Conservation (phyloP, 2,113 vertebrate genomes). For the Calidris pygmaea region DNA sequence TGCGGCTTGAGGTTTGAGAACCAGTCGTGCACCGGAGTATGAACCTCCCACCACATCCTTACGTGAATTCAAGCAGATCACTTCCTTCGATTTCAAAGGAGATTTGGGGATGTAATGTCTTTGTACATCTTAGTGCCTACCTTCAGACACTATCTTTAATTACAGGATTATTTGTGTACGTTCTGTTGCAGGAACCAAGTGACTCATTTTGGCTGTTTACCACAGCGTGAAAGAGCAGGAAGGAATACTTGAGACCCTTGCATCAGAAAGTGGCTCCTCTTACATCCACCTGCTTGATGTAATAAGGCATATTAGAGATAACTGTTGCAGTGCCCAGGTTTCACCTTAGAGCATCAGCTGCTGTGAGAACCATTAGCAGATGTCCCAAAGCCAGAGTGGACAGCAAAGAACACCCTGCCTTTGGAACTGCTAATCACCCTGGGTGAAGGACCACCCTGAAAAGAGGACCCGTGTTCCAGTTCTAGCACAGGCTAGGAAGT, state of each 20-base stretch:
- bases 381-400: accelerated
- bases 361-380: background rate
- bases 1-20: background rate
- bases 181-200: background rate
- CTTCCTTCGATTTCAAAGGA: background rate
- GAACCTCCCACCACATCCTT: background rate
- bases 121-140: background rate
- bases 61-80: background rate
- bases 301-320: background rate
- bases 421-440: background rate
- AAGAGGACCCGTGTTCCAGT: background rate
- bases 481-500: background rate
- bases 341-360: background rate
- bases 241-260: background rate
- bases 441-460: background rate
- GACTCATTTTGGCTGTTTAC: background rate
- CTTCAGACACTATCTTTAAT: background rate
- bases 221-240: background rate
- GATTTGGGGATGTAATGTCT: background rate
- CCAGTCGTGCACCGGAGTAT: background rate
- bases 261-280: background rate
- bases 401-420: background rate
- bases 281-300: background rate
- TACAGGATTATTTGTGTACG: background rate
- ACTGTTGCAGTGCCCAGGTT: background rate